Evolutionary conservation across 2,797 vertebrate species (phyloP), one percentile per base, ranked within the genome.

Genomic region (Pygocentrus nattereri): DNA sequence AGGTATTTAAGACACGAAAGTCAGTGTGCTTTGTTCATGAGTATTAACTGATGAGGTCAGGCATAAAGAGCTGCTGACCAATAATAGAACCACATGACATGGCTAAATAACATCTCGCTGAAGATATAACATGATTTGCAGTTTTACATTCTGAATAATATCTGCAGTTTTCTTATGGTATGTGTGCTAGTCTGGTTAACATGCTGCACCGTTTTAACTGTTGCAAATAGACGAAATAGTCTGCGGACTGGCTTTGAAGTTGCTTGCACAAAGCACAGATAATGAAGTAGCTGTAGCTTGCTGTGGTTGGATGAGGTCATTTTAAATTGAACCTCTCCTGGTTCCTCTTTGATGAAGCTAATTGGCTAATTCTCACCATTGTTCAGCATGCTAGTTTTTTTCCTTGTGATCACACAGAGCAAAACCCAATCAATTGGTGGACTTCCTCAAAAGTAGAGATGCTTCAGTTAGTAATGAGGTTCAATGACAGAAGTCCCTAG

Each of bases 1-100:
- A 90, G 80, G 80, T 85, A 87, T 88, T 89, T 85, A 91, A 87
- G 82, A 79, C 86, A 67, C 82, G 58, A 86, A 85, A 88, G 85
- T 83, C 50, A 76, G 70, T 71, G 52, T 16, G 61, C 27, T 47
- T 10, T 34, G 70, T 49, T 65, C 41, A 5, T 52, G 30, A 38
- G 67, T 44, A 61, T 70, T 59, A 73, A 78, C 64, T 80, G 64
- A 54, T 59, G 76, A 72, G 78, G 61, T 50, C 49, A 70, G 56
- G 31, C 10, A 71, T 58, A 77, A 74, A 44, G 38, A 70, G 25
- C n/a, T 47, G 19, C 25, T 61, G 30, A 54, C 69, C 19, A 71
- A 54, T 41, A 54, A 56, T 59, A 58, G 61, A n/a, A 62, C 34
- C 7, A 21, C 31, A 56, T 7, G 8, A 65, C 34, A 30, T 27